phyloP scores from a whole-genome alignment of 2,797 vertebrate species.

The Epinephelus malabaricus region DNA sequence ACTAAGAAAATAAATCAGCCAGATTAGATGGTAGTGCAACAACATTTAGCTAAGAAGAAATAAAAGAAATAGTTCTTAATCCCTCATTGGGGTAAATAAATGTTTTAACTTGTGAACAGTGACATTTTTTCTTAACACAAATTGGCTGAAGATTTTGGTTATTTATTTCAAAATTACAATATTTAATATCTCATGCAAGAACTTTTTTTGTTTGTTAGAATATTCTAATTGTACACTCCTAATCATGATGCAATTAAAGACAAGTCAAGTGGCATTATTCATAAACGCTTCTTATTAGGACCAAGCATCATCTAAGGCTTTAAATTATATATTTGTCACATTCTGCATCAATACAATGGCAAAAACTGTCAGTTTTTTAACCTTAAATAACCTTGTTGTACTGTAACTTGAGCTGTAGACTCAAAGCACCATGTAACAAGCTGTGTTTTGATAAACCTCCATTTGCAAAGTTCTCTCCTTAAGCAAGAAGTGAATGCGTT shows the following conservation, averaged over 20 bases:
- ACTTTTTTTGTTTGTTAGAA: no score
- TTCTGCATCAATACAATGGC: neutral
- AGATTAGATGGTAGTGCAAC: neutral
- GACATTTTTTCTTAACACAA: neutral
- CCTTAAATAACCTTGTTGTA: no score
- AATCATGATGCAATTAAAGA: no score
- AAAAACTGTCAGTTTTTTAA: neutral
- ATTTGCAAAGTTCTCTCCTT: neutral
- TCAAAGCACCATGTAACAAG: neutral
- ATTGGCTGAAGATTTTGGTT: neutral
- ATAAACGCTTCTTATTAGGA: neutral
- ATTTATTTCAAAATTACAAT: no score
- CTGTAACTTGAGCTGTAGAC: neutral
- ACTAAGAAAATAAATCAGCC: conserved; percentile 2
- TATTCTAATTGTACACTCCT: no score
- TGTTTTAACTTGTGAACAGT: neutral
- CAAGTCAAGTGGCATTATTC: neutral
- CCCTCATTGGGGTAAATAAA: neutral
- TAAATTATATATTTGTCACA: neutral
- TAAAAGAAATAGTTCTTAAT: neutral
- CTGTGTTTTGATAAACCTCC: neutral
- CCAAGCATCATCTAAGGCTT: neutral
- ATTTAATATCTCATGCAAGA: no score
- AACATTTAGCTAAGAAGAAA: neutral
- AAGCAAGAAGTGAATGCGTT: neutral